phyloP scores from a whole-genome alignment of 2,113 vertebrate species.

The Arenaria interpres region DNA sequence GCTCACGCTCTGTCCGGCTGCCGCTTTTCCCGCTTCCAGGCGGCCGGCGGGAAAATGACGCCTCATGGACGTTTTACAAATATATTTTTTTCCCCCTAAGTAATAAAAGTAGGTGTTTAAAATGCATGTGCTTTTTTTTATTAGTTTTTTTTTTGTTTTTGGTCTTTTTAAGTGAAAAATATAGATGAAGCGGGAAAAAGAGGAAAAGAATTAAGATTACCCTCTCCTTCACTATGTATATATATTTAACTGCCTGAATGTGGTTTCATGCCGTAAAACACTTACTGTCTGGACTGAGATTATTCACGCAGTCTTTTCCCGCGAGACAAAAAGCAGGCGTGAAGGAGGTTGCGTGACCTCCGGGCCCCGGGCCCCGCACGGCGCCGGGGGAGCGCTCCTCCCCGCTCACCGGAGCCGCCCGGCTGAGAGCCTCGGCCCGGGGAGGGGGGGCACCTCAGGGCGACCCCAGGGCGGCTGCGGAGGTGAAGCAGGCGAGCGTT shows the following conservation, averaged over 20 bases:
- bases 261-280: neutral
- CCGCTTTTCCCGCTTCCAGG: neutral
- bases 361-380: fast-evolving
- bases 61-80: too few species aligned
- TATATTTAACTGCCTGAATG: neutral
- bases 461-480: neutral
- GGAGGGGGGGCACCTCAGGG: neutral
- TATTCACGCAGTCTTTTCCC: neutral
- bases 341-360: fast-evolving
- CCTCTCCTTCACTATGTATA: neutral
- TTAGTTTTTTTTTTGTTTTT: neutral
- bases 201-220: neutral
- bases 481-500: neutral
- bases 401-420: neutral
- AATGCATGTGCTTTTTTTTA: neutral
- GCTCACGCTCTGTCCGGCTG: neutral
- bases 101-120: neutral
- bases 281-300: neutral
- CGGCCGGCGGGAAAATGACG: too few species aligned
- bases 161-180: neutral
- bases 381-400: neutral
- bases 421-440: fast-evolving
- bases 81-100: neutral
- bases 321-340: fast-evolving
- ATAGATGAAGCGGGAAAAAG: neutral